These are phyloP conservation scores for Eurois occulta DNA, from an alignment of 2,888 invertebrate species.

Conservation along the genomic window DNA sequence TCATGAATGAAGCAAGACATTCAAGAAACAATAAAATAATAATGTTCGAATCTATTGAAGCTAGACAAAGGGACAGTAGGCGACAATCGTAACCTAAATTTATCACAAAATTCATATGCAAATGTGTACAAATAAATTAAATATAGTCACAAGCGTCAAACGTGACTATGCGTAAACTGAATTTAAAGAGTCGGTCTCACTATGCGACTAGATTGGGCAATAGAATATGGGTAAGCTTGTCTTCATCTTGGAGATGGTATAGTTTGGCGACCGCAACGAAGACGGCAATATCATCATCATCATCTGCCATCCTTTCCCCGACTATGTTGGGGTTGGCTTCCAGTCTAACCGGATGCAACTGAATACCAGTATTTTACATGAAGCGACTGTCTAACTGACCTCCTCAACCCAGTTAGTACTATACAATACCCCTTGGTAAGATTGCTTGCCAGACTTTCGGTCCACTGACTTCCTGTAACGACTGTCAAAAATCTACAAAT, in stretches of 20 bases:
- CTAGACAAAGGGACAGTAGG: conserved; percentile 12
- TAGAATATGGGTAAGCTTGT: background rate
- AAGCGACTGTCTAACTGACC: too few relatives aligned
- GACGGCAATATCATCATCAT: background rate
- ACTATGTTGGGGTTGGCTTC: too few relatives aligned
- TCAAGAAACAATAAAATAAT: background rate
- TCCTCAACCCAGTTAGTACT: too few relatives aligned
- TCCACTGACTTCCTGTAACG: too few relatives aligned
- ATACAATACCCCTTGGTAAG: too few relatives aligned
- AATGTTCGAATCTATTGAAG: conserved; percentile 12
- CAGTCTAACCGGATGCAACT: too few relatives aligned
- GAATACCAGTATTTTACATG: too few relatives aligned
- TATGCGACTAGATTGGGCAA: background rate
- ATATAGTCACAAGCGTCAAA: conserved; percentile 45
- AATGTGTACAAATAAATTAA: conserved; percentile 50
- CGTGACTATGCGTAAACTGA: conserved; percentile 68
- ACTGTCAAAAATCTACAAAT: too few relatives aligned
- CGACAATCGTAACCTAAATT: conserved; percentile 25
- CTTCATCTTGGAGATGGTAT: background rate
- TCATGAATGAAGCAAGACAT: conserved; percentile 23
- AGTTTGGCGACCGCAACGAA: background rate
- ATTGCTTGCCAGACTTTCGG: too few relatives aligned
- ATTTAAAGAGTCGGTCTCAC: background rate
- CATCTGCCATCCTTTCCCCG: too few relatives aligned
- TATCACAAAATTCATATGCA: conserved; percentile 31